These are phyloP conservation scores for Clanis bilineata DNA, from an alignment of 2,888 invertebrate genomes.

Conservation along the genomic window DNA sequence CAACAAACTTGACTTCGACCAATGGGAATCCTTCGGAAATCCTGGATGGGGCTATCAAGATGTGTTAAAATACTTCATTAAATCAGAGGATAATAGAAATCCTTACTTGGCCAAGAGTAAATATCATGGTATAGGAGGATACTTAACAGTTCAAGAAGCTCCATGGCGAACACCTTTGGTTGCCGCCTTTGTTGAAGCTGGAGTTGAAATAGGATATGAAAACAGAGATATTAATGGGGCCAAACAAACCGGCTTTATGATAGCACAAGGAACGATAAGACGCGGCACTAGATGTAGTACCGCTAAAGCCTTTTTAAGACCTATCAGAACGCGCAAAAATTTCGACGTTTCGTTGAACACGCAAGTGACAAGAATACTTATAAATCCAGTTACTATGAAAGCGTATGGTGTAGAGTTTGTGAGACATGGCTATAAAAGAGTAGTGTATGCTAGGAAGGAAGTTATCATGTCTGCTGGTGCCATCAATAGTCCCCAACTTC, in stretches of 20 bases:
- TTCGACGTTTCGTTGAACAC: conserved; percentile 91
- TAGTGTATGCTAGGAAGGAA: conserved; percentile 89
- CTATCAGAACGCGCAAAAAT: conserved; percentile 88
- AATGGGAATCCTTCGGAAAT: conserved; percentile 94
- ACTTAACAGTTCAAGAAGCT: conserved; percentile 90
- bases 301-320: conserved; percentile 92
- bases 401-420: conserved; percentile 92
- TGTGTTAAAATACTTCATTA: conserved; percentile 93
- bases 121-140: conserved; percentile 89
- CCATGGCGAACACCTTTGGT: conserved; percentile 92
- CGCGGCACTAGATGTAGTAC: conserved; percentile 92
- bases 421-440: conserved; percentile 86
- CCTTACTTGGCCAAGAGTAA: conserved; percentile 88
- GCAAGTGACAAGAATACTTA: conserved; percentile 88
- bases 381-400: conserved; percentile 87
- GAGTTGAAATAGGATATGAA: conserved; percentile 91
- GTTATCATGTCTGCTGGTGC: conserved; percentile 95
- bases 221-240: conserved; percentile 92
- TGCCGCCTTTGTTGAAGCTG: conserved; percentile 91
- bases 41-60: conserved; percentile 94
- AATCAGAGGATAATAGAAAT: conserved; percentile 94
- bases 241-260: conserved; percentile 90
- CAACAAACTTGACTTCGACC: conserved; percentile 91
- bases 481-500: conserved; percentile 94
- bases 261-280: conserved; percentile 90